phyloP scores from a whole-genome alignment of 2,888 invertebrate species.

The Biston betularia region DNA sequence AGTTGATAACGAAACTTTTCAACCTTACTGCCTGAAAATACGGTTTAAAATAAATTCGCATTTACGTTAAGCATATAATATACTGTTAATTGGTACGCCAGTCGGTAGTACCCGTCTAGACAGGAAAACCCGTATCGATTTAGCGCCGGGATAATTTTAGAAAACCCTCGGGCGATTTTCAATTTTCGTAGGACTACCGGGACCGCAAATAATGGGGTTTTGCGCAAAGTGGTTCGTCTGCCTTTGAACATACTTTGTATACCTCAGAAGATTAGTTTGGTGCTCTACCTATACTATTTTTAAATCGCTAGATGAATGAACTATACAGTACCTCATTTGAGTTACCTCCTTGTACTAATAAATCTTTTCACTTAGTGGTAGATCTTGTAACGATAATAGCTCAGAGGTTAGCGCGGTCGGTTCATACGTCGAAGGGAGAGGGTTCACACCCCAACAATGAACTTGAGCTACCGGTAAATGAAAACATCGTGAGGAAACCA shows the following conservation, averaged over 20 bases:
- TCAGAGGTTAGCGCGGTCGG: too few species aligned
- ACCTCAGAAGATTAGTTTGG: constrained; percentile 18
- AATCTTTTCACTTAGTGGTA: too few species aligned
- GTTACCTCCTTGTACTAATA: background rate
- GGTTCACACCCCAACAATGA: too few species aligned
- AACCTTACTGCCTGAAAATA: constrained; percentile 20
- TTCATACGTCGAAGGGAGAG: too few species aligned
- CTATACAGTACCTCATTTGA: background rate
- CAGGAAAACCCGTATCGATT: constrained; percentile 69
- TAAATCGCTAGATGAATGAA: background rate
- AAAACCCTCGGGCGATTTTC: constrained; percentile 49
- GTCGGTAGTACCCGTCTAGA: constrained; percentile 66
- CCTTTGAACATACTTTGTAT: constrained; percentile 18
- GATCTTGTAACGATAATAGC: too few species aligned
- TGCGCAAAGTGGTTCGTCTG: constrained; percentile 2
- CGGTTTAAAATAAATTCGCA: constrained; percentile 13
- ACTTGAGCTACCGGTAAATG: too few species aligned
- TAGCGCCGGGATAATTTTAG: constrained; percentile 68
- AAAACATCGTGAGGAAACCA: too few species aligned
- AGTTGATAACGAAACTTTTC: constrained; percentile 4
- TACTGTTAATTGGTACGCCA: constrained; percentile 47
- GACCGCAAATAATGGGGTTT: constrained; percentile 17
- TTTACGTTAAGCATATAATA: constrained; percentile 18
- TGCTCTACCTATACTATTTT: constrained; percentile 9
- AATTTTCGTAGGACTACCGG: constrained; percentile 30